Percentiles rank a stretch among this genome's conserved stretches.
Conservation (phyloP, 2,888 invertebrate species). For the Nezara viridula region DNA sequence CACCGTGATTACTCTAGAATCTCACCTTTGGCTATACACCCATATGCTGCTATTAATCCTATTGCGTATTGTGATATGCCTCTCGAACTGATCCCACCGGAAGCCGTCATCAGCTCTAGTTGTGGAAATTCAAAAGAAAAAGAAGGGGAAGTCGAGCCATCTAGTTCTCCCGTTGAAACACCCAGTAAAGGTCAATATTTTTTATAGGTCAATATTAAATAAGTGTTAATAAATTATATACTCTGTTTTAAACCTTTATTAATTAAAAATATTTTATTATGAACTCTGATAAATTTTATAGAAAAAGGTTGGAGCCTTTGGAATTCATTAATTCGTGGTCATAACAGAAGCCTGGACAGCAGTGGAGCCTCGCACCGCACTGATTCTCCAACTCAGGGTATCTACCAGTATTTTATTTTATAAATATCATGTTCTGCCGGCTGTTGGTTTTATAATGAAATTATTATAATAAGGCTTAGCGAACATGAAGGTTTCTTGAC, state of each 20-base stretch:
- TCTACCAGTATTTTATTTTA: neutral
- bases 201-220: too few relatives aligned
- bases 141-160: slow-evolving; percentile 39
- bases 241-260: too few relatives aligned
- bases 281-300: slow-evolving; percentile 55
- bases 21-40: slow-evolving; percentile 74
- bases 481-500: too few relatives aligned
- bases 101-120: slow-evolving; percentile 66
- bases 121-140: slow-evolving; percentile 18
- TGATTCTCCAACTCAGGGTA: slow-evolving; percentile 70
- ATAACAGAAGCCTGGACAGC: slow-evolving; percentile 69
- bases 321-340: slow-evolving; percentile 70
- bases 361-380: slow-evolving; percentile 68
- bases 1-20: slow-evolving; percentile 74
- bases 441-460: neutral
- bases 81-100: slow-evolving; percentile 67
- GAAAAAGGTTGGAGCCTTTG: slow-evolving; percentile 71
- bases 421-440: neutral
- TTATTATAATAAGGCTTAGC: too few relatives aligned
- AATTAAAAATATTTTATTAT: too few relatives aligned
- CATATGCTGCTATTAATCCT: slow-evolving; percentile 70
- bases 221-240: too few relatives aligned
- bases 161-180: slow-evolving; percentile 65
- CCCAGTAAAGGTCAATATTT: slow-evolving; percentile 65
- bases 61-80: slow-evolving; percentile 70